These are phyloP conservation scores for Beroe ovata DNA, from an alignment of 37 sponge, comb jelly and placozoan genomes.

Conservation along the genomic window DNA sequence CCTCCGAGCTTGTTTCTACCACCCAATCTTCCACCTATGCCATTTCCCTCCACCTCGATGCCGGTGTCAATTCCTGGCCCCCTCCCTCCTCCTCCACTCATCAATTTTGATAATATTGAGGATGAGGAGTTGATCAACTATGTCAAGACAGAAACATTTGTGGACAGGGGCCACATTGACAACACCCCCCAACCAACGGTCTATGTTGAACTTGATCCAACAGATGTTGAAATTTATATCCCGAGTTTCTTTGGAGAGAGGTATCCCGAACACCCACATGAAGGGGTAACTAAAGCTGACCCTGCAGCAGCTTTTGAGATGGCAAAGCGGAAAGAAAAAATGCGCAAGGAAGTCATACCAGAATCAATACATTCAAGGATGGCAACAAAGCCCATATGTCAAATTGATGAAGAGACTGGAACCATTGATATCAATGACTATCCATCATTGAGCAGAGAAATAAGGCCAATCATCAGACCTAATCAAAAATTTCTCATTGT, in stretches of 20 bases:
- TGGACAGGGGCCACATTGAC: conserved; percentile 49
- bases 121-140: background rate
- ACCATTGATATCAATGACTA: background rate
- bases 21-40: background rate
- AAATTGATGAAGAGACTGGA: background rate
- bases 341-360: background rate
- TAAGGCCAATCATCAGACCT: conserved; percentile 8
- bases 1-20: background rate
- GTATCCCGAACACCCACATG: conserved; percentile 49
- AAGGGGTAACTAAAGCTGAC: conserved; percentile 6
- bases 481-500: conserved; percentile 15
- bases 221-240: conserved; percentile 46
- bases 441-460: conserved; percentile 9
- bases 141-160: background rate
- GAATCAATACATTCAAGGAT: conserved; percentile 7
- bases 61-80: background rate
- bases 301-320: conserved; percentile 1
- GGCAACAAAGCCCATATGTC: background rate
- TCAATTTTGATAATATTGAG: background rate
- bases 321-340: background rate
- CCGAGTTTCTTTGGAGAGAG: conserved; percentile 11
- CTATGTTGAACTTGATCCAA: background rate
- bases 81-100: background rate
- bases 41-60: background rate
- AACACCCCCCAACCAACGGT: background rate